A percentile compares a stretch with the other conserved stretches of the same genome.
These are phyloP conservation scores for Rotaria macrura DNA, from an alignment of 2,888 invertebrate genomes.

Conservation along the genomic window DNA sequence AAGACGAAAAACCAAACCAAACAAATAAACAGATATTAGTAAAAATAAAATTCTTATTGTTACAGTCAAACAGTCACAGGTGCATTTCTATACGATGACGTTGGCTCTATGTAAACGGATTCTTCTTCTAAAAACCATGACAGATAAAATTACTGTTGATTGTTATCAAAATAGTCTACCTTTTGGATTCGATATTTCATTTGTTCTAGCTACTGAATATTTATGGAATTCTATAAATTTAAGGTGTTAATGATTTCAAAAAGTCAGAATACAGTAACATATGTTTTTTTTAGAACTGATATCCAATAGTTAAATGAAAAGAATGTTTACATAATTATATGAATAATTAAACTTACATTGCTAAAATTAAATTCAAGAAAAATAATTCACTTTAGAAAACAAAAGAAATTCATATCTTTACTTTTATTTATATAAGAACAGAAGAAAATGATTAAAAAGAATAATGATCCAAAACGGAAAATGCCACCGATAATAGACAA, in stretches of 20 bases:
- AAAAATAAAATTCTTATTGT: background rate
- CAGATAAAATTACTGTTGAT: background rate
- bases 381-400: background rate
- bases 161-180: background rate
- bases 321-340: background rate
- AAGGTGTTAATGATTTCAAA: background rate
- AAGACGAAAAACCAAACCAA: background rate
- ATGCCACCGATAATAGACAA: background rate
- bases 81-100: background rate
- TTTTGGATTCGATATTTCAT: background rate
- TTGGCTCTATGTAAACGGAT: background rate
- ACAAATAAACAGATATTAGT: too few species aligned
- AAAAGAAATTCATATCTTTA: background rate
- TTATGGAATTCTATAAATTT: too few species aligned
- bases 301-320: background rate
- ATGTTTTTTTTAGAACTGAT: background rate
- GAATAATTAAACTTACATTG: background rate
- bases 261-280: background rate
- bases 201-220: background rate
- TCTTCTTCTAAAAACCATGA: background rate
- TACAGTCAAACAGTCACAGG: background rate
- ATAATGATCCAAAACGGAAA: background rate
- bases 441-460: background rate
- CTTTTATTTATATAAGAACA: background rate
- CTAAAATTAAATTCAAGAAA: background rate